Percentiles rank a stretch among this genome's conserved stretches.
phyloP scores from a whole-genome alignment of 2,888 invertebrate species.

The Chymomyza fuscimana region DNA sequence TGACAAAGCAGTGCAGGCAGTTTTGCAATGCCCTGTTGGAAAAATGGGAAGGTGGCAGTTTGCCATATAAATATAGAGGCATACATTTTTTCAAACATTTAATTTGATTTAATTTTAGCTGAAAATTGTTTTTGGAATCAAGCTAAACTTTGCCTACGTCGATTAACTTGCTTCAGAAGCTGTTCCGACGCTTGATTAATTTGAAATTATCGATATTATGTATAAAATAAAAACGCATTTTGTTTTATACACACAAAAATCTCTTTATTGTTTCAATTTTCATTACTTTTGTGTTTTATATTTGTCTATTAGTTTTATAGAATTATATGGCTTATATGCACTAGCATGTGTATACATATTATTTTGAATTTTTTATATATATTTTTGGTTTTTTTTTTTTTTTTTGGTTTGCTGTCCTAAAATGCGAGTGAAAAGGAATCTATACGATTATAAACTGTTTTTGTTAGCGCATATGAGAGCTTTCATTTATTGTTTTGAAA shows the following conservation, averaged over 20 bases:
- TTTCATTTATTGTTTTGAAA: slow-evolving; percentile 27
- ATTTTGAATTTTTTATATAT: slow-evolving; percentile 12
- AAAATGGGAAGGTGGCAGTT: too few relatives aligned
- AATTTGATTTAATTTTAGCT: too few relatives aligned
- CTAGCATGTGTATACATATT: slow-evolving; percentile 18
- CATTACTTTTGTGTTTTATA: slow-evolving; percentile 37
- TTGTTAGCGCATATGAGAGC: slow-evolving; percentile 14
- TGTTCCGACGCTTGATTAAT: too few relatives aligned
- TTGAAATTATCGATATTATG: too few relatives aligned
- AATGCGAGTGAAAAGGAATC: slow-evolving; percentile 30
- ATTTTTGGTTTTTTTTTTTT: background rate
- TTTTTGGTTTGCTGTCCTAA: background rate
- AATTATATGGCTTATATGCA: slow-evolving; percentile 36
- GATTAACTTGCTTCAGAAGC: too few relatives aligned
- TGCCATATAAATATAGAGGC: too few relatives aligned
- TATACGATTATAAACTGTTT: slow-evolving; percentile 25
- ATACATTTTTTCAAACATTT: too few relatives aligned
- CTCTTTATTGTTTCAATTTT: slow-evolving; percentile 64
- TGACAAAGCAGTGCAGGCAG: too few relatives aligned
- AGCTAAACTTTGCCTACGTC: too few relatives aligned
- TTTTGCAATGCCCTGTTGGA: too few relatives aligned
- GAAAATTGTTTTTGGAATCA: too few relatives aligned
- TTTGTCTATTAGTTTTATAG: slow-evolving; percentile 13
- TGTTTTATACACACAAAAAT: slow-evolving; percentile 67
- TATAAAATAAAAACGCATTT: background rate